Base-by-base conservation (phyloP, 2,797 vertebrate genomes). In the Clarias pachynema region DNA sequence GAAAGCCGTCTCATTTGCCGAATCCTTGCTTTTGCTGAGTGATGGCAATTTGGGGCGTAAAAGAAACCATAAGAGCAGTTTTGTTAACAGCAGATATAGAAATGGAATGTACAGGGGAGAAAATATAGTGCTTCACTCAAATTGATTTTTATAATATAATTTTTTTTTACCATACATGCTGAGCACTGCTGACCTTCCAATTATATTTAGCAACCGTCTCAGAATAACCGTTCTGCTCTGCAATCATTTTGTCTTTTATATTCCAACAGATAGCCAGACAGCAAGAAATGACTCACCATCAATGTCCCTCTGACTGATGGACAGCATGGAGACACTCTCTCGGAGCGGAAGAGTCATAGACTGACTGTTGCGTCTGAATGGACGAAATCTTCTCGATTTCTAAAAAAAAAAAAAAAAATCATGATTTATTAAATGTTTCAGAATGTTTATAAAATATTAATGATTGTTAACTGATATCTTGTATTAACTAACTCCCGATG, bases 321-420 rank as follows among this genome's bases (percentile, higher is more conserved):
- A 93, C 86, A 97, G 94, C 91, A 99, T 96, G 29, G 97, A 99
- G 87, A 98, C 94, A 22, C 97, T 98, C 93, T 99, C 98, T 79
- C 96, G 97, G 92, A 99, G 94, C 0, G 96, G 96, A 88, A 97
- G 96, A 10, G 93, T 93, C 90, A 96, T 93, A 15, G 94, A 90
- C 34, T 95, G 93, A 88, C 96, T 96, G 93, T 92, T 96, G 93
- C 95, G 96, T 85, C 95, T 93, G 89, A 95, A 93, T 0, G 95
- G 93, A 12, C 94, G 96, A 0, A 95, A 93, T 24, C 94, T 92
- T 78, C 95, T 95, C 31, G 89, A 94, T 44, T 93, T 95, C 97
- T 99, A 91, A 24, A 89, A 89, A 86, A n/a, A 5, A 56, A n/a
- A 29, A 34, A 20, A 1, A 26, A 18, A 57, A 16, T 2, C 16